Evolutionary conservation across 1,140 invertebrate genomes (phyloP).

Genomic region (Contarinia nasturtii): DNA sequence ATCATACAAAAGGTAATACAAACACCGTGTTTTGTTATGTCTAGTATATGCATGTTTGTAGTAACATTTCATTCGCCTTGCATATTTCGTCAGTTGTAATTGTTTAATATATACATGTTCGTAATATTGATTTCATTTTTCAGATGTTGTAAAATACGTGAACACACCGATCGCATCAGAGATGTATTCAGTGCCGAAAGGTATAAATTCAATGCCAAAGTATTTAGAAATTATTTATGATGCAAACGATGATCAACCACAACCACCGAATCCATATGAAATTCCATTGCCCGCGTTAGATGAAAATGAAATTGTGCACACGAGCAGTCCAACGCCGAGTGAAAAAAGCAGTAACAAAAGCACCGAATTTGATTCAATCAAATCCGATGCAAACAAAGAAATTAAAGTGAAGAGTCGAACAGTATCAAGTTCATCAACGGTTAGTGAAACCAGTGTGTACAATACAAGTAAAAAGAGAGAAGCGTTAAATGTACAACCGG

Average conservation of each 20-base stretch:
- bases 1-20: conserved; percentile 2
- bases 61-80: not conserved
- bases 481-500: not conserved
- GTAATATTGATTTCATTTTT: conserved; percentile 9
- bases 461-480: not conserved
- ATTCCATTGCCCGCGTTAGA: not conserved
- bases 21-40: not conserved
- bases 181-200: not conserved
- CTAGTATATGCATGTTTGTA: conserved; percentile 3
- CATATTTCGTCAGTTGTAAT: not conserved
- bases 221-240: conserved; percentile 28
- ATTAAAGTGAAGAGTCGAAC: conserved; percentile 1
- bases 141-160: conserved; percentile 3
- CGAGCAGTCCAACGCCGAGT: not conserved
- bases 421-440: conserved; percentile 3
- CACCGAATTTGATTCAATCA: not conserved
- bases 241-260: conserved; percentile 6
- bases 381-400: not conserved
- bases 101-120: not conserved
- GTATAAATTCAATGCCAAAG: conserved; percentile 14
- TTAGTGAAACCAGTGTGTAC: not conserved
- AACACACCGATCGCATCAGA: conserved; percentile 1
- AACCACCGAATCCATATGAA: conserved; percentile 2
- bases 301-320: not conserved
- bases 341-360: not conserved